A percentile compares a stretch with the other conserved stretches of the same genome.
Evolutionary conservation across 2,113 vertebrate genomes (phyloP).

Genomic region (Eleginops maclovinus): DNA sequence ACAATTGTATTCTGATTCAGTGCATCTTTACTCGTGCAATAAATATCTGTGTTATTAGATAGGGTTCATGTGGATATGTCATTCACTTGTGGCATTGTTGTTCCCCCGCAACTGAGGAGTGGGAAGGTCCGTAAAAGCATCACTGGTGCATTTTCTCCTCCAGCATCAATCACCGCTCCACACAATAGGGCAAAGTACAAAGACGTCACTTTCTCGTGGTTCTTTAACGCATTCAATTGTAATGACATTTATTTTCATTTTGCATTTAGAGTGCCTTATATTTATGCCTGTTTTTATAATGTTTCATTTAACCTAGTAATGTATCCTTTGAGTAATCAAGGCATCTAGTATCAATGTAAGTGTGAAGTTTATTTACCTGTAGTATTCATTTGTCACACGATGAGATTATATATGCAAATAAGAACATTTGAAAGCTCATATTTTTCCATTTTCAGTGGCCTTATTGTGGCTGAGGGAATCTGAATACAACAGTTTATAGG

Average conservation of each 20-base stretch:
- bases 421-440: slow-evolving; percentile 76
- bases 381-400: slow-evolving; percentile 77
- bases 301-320: slow-evolving; percentile 87
- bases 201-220: slow-evolving; percentile 86
- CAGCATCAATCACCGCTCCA: slow-evolving; percentile 56
- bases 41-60: slow-evolving; percentile 90
- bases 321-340: slow-evolving; percentile 87
- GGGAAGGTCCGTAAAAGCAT: slow-evolving; percentile 53
- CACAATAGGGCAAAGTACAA: slow-evolving; percentile 92
- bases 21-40: slow-evolving; percentile 98
- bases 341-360: slow-evolving; percentile 78
- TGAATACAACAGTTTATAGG: slow-evolving; percentile 47
- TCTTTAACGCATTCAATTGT: slow-evolving; percentile 78
- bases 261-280: slow-evolving; percentile 99
- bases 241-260: slow-evolving; percentile 87
- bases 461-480: slow-evolving; percentile 79
- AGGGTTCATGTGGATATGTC: slow-evolving; percentile 80
- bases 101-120: slow-evolving; percentile 31
- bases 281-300: slow-evolving; percentile 98
- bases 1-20: slow-evolving; percentile 87
- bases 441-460: slow-evolving; percentile 81
- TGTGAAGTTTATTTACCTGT: slow-evolving; percentile 80
- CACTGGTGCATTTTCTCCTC: slow-evolving; percentile 53
- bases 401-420: slow-evolving; percentile 88
- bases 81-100: slow-evolving; percentile 64